phyloP scores from a whole-genome alignment of 2,113 vertebrate genomes.

The Anser cygnoides region DNA sequence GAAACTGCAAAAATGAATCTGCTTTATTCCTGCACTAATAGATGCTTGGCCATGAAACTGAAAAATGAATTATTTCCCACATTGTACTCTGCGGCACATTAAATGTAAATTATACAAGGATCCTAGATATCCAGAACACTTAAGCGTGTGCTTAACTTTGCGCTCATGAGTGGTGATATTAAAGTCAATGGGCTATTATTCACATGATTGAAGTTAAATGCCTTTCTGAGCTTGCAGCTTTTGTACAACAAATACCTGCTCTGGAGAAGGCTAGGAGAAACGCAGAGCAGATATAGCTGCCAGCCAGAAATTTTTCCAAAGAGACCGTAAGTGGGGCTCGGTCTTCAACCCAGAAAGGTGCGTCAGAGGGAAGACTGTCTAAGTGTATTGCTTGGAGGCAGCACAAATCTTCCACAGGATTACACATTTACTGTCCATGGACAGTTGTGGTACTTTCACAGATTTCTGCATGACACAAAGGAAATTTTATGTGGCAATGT shows the following conservation, averaged over 20 bases:
- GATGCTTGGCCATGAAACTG: background rate
- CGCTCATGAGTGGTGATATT: constrained; percentile 11
- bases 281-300: rapidly evolving
- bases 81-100: constrained; percentile 9
- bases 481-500: background rate
- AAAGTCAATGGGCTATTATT: constrained; percentile 51
- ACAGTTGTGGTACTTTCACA: background rate
- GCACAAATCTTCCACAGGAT: background rate
- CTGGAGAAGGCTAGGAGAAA: background rate
- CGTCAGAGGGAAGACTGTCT: background rate
- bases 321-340: background rate
- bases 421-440: background rate
- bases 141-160: constrained; percentile 47
- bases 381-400: background rate
- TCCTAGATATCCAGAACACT: constrained; percentile 27
- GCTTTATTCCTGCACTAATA: background rate
- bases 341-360: background rate
- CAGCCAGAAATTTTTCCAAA: background rate
- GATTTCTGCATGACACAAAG: background rate
- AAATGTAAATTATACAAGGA: constrained; percentile 41
- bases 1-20: background rate
- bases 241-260: constrained; percentile 2
- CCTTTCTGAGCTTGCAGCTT: constrained; percentile 8
- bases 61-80: constrained; percentile 50
- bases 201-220: constrained; percentile 26